Evolutionary conservation across 1,140 invertebrate genomes (phyloP).

Genomic region (Lordiphosa clarofinis): DNA sequence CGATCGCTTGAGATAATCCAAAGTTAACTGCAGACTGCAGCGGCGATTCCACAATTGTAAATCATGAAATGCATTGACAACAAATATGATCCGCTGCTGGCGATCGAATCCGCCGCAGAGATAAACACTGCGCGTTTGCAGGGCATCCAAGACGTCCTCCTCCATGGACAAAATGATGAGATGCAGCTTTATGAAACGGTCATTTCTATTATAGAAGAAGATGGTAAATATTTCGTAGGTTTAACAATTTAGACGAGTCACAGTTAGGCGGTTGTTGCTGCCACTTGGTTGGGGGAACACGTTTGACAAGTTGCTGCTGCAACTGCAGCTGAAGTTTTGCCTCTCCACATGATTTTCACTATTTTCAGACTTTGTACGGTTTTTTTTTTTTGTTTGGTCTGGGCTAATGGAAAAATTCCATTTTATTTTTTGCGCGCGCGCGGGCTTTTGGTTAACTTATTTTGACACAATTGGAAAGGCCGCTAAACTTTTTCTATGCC

Average conservation of each 20-base stretch:
- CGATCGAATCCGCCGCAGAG: slow-evolving; percentile 85
- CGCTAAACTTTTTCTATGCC: slow-evolving; percentile 58
- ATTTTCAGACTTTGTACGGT: slow-evolving; percentile 51
- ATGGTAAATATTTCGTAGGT: slow-evolving; percentile 31
- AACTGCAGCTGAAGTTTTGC: slow-evolving; percentile 32
- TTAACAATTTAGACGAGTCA: slow-evolving; percentile 72
- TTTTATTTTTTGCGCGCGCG: slow-evolving; percentile 46
- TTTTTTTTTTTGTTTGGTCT: too few species aligned
- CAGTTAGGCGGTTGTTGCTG: slow-evolving; percentile 54
- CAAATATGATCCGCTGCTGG: slow-evolving; percentile 83
- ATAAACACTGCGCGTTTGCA: slow-evolving; percentile 82
- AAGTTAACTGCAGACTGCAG: slow-evolving; percentile 80
- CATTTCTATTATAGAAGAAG: slow-evolving; percentile 40
- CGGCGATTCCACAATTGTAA: slow-evolving; percentile 81
- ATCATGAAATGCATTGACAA: slow-evolving; percentile 83
- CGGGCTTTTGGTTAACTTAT: slow-evolving; percentile 9
- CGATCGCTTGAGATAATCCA: slow-evolving; percentile 83
- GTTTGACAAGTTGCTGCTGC: slow-evolving; percentile 68
- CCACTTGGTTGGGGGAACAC: slow-evolving; percentile 58
- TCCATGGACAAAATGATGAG: slow-evolving; percentile 65
- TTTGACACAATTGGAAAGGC: slow-evolving; percentile 68
- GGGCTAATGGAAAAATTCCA: slow-evolving; percentile 67
- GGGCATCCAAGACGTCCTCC: slow-evolving; percentile 80
- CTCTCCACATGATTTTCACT: slow-evolving; percentile 75
- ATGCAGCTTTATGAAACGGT: slow-evolving; percentile 33